A percentile compares a stretch with the other conserved stretches of the same genome.
These are phyloP conservation scores for Coluber constrictor DNA, from an alignment of 2,797 vertebrate species.

Conservation along the genomic window DNA sequence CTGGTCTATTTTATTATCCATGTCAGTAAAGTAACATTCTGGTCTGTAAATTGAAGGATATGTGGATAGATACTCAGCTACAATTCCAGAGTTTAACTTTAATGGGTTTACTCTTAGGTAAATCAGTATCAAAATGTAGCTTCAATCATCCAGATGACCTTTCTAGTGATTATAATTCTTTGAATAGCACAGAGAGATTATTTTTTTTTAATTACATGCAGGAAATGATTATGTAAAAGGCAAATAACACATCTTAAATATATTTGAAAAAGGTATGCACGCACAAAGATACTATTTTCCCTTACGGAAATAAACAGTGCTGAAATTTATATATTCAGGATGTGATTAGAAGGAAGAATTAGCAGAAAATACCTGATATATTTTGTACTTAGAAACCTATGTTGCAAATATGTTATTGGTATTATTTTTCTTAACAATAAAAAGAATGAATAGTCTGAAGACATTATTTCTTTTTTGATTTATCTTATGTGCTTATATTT, in stretches of 20 bases:
- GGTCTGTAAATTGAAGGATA: background rate
- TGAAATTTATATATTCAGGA: background rate
- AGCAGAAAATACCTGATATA: background rate
- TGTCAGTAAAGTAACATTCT: background rate
- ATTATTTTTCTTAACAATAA: background rate
- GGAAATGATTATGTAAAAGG: background rate
- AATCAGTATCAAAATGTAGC: background rate
- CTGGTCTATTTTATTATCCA: background rate
- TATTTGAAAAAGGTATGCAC: background rate
- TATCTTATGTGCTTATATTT: background rate
- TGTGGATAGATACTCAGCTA: background rate
- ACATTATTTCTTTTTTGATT: background rate
- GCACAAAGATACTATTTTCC: background rate
- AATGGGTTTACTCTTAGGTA: background rate
- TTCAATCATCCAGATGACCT: constrained; percentile 56
- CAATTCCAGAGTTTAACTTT: background rate
- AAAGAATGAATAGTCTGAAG: background rate
- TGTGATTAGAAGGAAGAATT: background rate
- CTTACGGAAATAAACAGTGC: background rate
- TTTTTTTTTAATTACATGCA: background rate
- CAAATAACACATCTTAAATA: background rate
- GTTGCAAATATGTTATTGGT: background rate
- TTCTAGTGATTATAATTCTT: constrained; percentile 59
- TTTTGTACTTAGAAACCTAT: background rate
- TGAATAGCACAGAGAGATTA: constrained; percentile 24